Base-by-base conservation (phyloP, 2,113 vertebrate species). In the Nanorana parkeri region DNA sequence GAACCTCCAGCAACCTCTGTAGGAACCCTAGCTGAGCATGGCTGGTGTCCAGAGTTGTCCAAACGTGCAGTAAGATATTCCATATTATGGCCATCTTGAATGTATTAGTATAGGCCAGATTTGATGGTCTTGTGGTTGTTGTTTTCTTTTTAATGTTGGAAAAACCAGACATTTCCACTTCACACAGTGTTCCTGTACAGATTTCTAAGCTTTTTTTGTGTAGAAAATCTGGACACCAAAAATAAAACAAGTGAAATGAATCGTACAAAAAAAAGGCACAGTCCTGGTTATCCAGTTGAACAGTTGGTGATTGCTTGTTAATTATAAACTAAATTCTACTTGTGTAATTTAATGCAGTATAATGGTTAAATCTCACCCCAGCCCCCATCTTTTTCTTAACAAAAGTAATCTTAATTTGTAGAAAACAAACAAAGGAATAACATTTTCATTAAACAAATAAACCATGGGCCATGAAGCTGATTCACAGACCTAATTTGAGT, bases 111-210 rank as follows among this genome's bases (percentile, higher is more conserved):
- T 5, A 32, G 29, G 32, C 8, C 2, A 6, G 32, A 36, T 36
- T 36, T 36, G 5, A 3, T 36, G 32, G 32, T 36, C 32, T 36
- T 2, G 32, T 36, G 2, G 5, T 36, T 36, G 5, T 36, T 36
- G 1, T 2, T 36, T 36, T 36, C 8, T 36, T 36, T 36, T 36
- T 36, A 6, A 36, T 63, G 32, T 23, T 75, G 36, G 72, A 29
- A 60, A 63, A 24, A 63, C 23, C 60, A 36, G 1, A 60, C 24
- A 60, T 75, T 61, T 23, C 72, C 58, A 29, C 10, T 26, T 74
- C 71, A 13, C 72, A 58, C 13, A 74, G 32, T 74, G 71, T 74
- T 74, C 71, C 26, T 5, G 24, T 15, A 54, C 71, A 75, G 72
- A 29, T 61, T 60, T 75, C 72, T 4, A 21, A 60, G 56, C 55